Evolutionary conservation across 2,888 invertebrate genomes (phyloP), one percentile per base, ranked within the genome.

Genomic region (Drosophila cognata): DNA sequence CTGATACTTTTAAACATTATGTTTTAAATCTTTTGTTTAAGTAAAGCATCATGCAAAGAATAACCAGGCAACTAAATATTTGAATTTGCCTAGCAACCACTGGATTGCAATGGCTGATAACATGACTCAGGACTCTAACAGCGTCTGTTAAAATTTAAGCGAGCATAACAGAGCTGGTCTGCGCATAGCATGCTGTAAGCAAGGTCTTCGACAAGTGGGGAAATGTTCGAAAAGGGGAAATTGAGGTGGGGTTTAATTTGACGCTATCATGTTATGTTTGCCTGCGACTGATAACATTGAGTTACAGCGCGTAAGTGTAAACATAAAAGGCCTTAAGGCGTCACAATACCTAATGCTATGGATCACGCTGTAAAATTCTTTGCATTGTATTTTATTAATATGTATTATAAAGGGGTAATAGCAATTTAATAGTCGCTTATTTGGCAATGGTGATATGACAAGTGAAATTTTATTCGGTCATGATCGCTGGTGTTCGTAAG

Each of bases 391-490:
- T 46, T 8, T 16, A 7, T 2, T 11, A 11, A 43, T 43, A 2
- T 11, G 41, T n/a, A 11, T 43, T 43, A 43, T 43, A 5, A 21
- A 11, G 1, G 11, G 4, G 10, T 41, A 4, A 36, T 21, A 51
- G 36, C 21, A 25, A 43, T 51, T 52, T 36, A 41, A n/a, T 25
- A 31, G 35, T 31, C 43, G 51, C 64, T 68, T 59, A 64, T 60
- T 74, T 65, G 68, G 62, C 73, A 56, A 55, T 58, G 75, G 83
- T 74, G 81, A 76, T 79, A 74, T 74, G 86, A 79, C 77, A 82
- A 89, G 87, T 89, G 81, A 87, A 87, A 89, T 82, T 89, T 89
- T 82, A 84, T 81, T 77, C 75, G 62, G 67, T 71, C 51, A 29
- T 31, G 10, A 28, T 48, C 43, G 51, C 55, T 41, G 61, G 48